Conservation (phyloP, 2,113 vertebrate genomes). For the Scomber japonicus region DNA sequence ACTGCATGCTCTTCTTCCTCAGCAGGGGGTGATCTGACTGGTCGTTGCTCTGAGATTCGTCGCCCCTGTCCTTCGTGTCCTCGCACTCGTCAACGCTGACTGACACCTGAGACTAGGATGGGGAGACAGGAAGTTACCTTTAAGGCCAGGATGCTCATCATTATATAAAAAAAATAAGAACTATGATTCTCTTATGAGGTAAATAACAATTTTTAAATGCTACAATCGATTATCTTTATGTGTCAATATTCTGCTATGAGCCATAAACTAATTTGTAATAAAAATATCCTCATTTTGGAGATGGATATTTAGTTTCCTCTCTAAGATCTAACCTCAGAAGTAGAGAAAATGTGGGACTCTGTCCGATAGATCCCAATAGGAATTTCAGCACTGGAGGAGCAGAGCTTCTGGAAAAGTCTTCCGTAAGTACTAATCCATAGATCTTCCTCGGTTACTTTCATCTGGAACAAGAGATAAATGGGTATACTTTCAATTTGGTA, state of each 20-base stretch:
- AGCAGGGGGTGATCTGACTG: constrained; percentile 89
- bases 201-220: too few species aligned
- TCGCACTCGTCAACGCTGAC: constrained; percentile 92
- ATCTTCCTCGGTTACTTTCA: constrained; percentile 94
- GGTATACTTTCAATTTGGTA: not conserved
- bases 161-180: not conserved
- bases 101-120: constrained; percentile 90
- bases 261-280: not conserved
- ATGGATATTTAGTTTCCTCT: not conserved
- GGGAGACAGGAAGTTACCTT: not conserved
- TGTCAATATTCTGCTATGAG: not conserved
- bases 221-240: too few species aligned
- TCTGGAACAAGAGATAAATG: constrained; percentile 77
- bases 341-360: constrained; percentile 90
- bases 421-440: constrained; percentile 95
- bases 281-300: not conserved
- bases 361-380: constrained; percentile 95
- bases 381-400: constrained; percentile 94
- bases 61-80: constrained; percentile 90
- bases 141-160: not conserved
- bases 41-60: constrained; percentile 86
- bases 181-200: too few species aligned
- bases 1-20: constrained; percentile 94
- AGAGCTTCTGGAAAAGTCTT: constrained; percentile 95
- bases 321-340: constrained; percentile 87